Conservation (phyloP, 2,797 vertebrate genomes). For the Ceyx erithaca region DNA sequence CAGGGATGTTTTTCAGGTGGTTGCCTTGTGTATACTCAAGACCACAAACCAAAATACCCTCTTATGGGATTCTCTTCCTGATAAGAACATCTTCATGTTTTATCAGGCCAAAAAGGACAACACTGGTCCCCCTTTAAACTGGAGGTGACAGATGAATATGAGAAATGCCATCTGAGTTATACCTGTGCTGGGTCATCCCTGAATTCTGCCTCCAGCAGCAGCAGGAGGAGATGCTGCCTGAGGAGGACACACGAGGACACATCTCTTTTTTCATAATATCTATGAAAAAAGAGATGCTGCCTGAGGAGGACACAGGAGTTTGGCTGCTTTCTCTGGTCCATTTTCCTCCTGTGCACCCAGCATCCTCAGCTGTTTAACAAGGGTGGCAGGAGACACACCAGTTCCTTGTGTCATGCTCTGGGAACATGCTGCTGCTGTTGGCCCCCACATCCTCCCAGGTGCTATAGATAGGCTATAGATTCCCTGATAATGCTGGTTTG, state of each 20-base stretch:
- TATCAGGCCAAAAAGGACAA: not conserved
- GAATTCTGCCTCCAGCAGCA: not conserved
- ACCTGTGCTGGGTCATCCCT: fast-evolving
- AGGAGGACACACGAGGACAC: not conserved
- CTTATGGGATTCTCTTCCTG: not conserved
- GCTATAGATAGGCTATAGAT: not conserved
- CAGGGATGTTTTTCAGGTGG: not conserved
- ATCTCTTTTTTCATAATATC: too few relatives aligned
- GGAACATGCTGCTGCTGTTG: not conserved
- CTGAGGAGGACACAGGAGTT: not conserved
- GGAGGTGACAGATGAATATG: not conserved
- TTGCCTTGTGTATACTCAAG: not conserved
- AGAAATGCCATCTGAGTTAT: fast-evolving
- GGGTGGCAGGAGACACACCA: fast-evolving
- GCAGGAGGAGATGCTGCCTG: not conserved
- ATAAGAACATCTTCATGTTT: not conserved
- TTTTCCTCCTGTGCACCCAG: not conserved
- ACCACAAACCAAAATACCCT: not conserved
- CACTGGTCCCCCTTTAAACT: not conserved
- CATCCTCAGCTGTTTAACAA: not conserved
- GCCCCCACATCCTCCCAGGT: not conserved
- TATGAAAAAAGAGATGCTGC: not conserved
- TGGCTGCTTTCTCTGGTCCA: not conserved
- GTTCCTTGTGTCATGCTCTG: not conserved
- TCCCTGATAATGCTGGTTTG: not conserved